phyloP scores from a whole-genome alignment of 2,888 invertebrate species.

The Dorcus parallelipipedus region DNA sequence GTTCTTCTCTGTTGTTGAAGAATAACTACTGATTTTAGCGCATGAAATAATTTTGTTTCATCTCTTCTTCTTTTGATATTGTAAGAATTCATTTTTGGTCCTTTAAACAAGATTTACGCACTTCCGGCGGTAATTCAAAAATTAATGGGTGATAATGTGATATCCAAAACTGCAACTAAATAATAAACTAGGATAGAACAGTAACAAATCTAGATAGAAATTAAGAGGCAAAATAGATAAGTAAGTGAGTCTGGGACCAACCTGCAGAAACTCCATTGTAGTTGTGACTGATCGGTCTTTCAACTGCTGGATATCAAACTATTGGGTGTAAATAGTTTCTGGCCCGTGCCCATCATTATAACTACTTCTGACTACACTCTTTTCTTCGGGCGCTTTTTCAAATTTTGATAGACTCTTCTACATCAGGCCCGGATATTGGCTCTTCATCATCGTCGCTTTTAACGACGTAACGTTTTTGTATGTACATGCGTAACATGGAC shows the following conservation, averaged over 20 bases:
- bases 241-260: conserved; percentile 23
- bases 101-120: no score
- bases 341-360: conserved; percentile 35
- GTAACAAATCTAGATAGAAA: not conserved
- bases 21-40: no score
- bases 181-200: conserved; percentile 10
- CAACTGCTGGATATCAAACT: conserved; percentile 32
- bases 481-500: conserved; percentile 51
- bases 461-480: conserved; percentile 50
- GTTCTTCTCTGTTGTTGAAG: no score
- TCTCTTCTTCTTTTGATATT: no score
- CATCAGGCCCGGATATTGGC: conserved; percentile 28
- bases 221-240: not conserved
- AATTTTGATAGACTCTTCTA: conserved; percentile 39
- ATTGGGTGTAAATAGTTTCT: conserved; percentile 40
- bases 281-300: conserved; percentile 14
- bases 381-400: conserved; percentile 23
- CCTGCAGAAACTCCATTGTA: conserved; percentile 28
- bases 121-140: not conserved
- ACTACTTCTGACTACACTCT: conserved; percentile 32
- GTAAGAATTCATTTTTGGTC: no score
- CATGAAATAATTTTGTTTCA: no score
- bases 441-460: no score
- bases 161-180: conserved; percentile 20
- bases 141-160: conserved; percentile 22